phyloP scores from a whole-genome alignment of 53 echinoderm and acorn worm genomes.

The Actinopyga echinites region DNA sequence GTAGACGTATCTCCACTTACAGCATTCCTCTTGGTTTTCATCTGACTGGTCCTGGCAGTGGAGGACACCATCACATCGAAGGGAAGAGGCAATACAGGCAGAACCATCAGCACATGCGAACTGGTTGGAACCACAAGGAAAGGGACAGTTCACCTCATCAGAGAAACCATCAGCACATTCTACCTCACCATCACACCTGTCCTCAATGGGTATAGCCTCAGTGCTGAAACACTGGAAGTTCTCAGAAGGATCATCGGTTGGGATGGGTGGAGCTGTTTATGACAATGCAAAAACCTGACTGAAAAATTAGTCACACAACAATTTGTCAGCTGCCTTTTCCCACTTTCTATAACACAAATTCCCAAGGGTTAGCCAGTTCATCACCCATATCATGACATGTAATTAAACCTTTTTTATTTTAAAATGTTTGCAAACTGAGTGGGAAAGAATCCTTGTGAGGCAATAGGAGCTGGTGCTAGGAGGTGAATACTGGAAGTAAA shows the following conservation, averaged over 20 bases:
- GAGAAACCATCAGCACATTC: constrained; percentile 19
- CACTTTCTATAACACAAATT: too few species aligned
- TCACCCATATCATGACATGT: too few species aligned
- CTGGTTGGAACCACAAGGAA: constrained; percentile 10
- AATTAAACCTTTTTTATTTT: too few species aligned
- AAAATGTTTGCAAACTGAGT: too few species aligned
- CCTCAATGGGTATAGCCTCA: not conserved
- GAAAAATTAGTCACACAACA: too few species aligned
- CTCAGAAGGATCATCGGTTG: not conserved
- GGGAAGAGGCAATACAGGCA: constrained; percentile 1
- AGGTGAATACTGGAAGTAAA: too few species aligned
- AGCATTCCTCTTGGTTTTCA: not conserved
- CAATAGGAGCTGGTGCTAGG: too few species aligned
- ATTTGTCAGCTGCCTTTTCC: too few species aligned
- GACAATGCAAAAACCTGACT: too few species aligned
- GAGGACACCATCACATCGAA: constrained; percentile 1
- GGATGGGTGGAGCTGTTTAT: not conserved
- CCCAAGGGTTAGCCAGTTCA: too few species aligned
- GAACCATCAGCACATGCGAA: constrained; percentile 13
- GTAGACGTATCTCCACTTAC: not conserved
- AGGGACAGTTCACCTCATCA: constrained; percentile 14
- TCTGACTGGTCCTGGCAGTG: constrained; percentile 10
- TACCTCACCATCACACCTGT: constrained; percentile 17
- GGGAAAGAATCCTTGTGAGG: too few species aligned
- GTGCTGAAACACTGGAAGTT: not conserved